Conservation (phyloP, 2,888 invertebrate genomes). For the Hyposoter dolosus region DNA sequence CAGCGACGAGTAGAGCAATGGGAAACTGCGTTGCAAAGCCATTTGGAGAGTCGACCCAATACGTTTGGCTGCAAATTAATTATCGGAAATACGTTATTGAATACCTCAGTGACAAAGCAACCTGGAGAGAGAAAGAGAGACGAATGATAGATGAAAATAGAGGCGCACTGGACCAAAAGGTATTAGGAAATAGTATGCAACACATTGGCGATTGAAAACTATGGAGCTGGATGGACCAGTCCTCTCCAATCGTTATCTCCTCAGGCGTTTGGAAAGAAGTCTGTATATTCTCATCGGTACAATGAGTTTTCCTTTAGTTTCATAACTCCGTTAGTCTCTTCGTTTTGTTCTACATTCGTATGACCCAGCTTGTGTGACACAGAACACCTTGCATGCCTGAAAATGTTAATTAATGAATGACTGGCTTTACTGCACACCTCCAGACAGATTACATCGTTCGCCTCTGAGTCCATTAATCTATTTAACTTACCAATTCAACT, state of each 20-base stretch:
- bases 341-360: slow-evolving; percentile 4
- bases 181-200: slow-evolving; percentile 4
- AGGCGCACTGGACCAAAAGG: not conserved
- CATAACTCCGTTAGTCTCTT: not conserved
- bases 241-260: not conserved
- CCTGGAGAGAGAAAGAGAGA: not conserved
- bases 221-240: not conserved
- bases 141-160: not conserved
- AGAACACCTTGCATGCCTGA: not conserved
- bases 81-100: slow-evolving; percentile 66
- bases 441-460: not conserved
- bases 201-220: not conserved
- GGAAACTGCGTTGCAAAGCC: slow-evolving; percentile 1
- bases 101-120: slow-evolving; percentile 40
- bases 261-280: not conserved
- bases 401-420: slow-evolving; percentile 17
- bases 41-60: not conserved
- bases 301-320: not conserved
- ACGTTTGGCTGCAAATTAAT: slow-evolving; percentile 51
- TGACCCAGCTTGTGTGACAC: not conserved
- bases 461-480: not conserved
- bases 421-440: not conserved
- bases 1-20: not conserved
- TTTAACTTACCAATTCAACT: slow-evolving; percentile 1
- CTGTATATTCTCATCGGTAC: not conserved